Percentiles rank a stretch among this genome's conserved stretches.
Conservation (phyloP, 2,888 invertebrate genomes). For the Agrotis clavis region DNA sequence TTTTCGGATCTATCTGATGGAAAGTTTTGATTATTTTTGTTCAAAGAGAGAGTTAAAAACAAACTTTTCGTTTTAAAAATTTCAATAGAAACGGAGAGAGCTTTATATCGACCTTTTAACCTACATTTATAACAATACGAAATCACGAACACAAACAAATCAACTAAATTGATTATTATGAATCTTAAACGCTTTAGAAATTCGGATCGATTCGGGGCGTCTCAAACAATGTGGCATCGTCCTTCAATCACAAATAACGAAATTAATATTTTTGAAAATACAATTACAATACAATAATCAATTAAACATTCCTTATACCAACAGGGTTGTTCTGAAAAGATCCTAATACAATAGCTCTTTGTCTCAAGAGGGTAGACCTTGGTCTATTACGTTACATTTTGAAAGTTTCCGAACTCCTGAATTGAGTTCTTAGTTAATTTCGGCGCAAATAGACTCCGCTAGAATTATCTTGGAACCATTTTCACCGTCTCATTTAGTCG, state of each 20-base stretch:
- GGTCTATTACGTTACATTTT: conserved; percentile 82
- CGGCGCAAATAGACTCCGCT: conserved; percentile 77
- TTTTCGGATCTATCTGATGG: conserved; percentile 4
- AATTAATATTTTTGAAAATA: conserved; percentile 44
- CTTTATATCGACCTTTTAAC: not conserved
- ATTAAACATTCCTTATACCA: conserved; percentile 74
- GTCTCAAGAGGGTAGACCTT: conserved; percentile 68
- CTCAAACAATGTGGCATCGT: conserved; percentile 19
- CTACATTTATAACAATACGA: not conserved
- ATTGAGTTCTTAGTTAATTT: conserved; percentile 84
- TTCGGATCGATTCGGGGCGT: not conserved
- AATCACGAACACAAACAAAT: conserved; percentile 3
- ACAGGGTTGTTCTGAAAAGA: conserved; percentile 71
- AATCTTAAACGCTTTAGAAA: conserved; percentile 18
- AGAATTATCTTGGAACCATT: conserved; percentile 62
- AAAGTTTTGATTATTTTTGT: not conserved
- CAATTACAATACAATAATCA: conserved; percentile 56
- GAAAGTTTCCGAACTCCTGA: conserved; percentile 81
- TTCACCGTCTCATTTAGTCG: conserved; percentile 51
- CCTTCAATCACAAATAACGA: conserved; percentile 27
- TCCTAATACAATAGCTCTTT: conserved; percentile 77
- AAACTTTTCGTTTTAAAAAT: not conserved
- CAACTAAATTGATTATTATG: conserved; percentile 15
- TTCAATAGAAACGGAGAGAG: not conserved
- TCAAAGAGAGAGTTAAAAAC: not conserved